Conservation (phyloP, 53 echinoderm and acorn worm genomes). For the Antedon mediterranea region DNA sequence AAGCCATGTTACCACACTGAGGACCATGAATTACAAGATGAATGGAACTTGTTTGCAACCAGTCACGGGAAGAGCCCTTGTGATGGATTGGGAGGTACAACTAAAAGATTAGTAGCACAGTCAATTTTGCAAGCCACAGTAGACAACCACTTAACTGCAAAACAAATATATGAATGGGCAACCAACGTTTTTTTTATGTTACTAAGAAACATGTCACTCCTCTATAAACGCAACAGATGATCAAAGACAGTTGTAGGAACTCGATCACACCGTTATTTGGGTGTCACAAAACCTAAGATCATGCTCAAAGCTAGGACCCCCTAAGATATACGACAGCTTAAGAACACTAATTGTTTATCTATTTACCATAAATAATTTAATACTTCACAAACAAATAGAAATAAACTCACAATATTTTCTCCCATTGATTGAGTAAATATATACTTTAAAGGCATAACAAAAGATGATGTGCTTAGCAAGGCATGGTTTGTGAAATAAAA, state of each 20-base stretch:
- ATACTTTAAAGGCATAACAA: too few relatives aligned
- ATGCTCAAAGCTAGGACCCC: too few relatives aligned
- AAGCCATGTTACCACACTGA: slow-evolving; percentile 7
- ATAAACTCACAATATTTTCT: too few relatives aligned
- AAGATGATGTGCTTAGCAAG: too few relatives aligned
- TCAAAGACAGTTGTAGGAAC: slow-evolving; percentile 22
- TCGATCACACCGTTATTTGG: slow-evolving; percentile 11
- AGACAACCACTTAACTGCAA: slow-evolving; percentile 6
- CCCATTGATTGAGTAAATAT: too few relatives aligned
- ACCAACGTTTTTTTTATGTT: slow-evolving; percentile 10
- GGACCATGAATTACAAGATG: slow-evolving; percentile 7
- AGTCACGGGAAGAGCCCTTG: slow-evolving; percentile 34
- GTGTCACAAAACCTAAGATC: too few relatives aligned
- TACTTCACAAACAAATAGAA: too few relatives aligned
- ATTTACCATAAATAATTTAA: too few relatives aligned
- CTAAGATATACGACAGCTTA: too few relatives aligned
- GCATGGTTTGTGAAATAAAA: too few relatives aligned
- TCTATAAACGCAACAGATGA: neutral
- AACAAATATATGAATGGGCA: slow-evolving; percentile 19
- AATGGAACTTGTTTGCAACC: slow-evolving; percentile 37
- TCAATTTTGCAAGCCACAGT: slow-evolving; percentile 18
- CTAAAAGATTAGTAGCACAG: slow-evolving; percentile 6
- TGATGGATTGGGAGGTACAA: slow-evolving; percentile 13
- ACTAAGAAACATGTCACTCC: slow-evolving; percentile 5
- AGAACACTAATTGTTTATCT: too few relatives aligned